These are phyloP conservation scores for Alloplasta piceator DNA, from an alignment of 2,888 invertebrate genomes.

Conservation along the genomic window DNA sequence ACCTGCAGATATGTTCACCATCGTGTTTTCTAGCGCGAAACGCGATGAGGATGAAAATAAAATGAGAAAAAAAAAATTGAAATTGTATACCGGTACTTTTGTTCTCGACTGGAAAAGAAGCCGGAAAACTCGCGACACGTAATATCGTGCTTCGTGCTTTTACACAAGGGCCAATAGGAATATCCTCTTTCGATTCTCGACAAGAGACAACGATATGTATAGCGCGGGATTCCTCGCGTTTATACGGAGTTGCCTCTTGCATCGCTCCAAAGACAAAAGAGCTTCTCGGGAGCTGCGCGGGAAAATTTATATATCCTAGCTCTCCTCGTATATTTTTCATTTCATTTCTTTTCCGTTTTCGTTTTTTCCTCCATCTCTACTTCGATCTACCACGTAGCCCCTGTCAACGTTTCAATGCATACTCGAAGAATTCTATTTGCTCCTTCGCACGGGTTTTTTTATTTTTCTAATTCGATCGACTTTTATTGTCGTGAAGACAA, in stretches of 20 bases:
- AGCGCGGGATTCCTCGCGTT: not conserved
- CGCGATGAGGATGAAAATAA: not conserved
- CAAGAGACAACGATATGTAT: constrained; percentile 6
- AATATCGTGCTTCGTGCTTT: constrained; percentile 29
- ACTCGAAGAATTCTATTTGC: not conserved
- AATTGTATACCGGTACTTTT: not conserved
- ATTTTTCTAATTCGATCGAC: no score
- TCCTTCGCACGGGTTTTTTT: no score
- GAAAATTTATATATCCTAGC: constrained; percentile 19
- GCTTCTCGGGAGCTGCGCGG: constrained; percentile 4
- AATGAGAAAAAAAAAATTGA: not conserved
- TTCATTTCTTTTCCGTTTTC: not conserved
- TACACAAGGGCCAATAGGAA: constrained; percentile 29
- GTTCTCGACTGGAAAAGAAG: constrained; percentile 4
- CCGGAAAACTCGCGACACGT: constrained; percentile 9
- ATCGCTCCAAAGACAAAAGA: constrained; percentile 29
- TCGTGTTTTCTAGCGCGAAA: not conserved
- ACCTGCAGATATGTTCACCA: not conserved
- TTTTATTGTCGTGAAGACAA: no score
- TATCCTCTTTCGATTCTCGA: constrained; percentile 26
- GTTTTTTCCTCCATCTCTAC: constrained; percentile 5
- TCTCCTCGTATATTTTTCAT: constrained; percentile 29
- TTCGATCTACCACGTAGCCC: not conserved
- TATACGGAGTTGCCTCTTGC: not conserved
- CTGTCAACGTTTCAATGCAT: constrained; percentile 2